A percentile compares a stretch with the other conserved stretches of the same genome.
These are phyloP conservation scores for Cathartes aura DNA, from an alignment of 2,113 vertebrate genomes.

Conservation along the genomic window DNA sequence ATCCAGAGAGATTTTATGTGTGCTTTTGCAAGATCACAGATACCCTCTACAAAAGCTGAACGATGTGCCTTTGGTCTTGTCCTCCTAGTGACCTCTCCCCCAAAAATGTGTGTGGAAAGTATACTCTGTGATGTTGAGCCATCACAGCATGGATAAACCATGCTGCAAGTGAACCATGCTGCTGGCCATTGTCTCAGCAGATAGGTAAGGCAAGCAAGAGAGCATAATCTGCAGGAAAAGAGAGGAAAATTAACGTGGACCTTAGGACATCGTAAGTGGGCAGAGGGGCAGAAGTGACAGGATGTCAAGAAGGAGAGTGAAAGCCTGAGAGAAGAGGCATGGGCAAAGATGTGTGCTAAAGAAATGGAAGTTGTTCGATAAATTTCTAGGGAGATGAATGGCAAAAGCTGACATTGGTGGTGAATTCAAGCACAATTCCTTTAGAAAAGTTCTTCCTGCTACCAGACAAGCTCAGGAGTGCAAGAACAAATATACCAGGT, in stretches of 20 bases:
- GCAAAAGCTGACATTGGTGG: neutral
- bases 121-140: neutral
- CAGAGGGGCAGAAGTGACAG: neutral
- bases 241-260: neutral
- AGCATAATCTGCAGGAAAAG: neutral
- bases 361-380: neutral
- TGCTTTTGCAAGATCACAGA: neutral
- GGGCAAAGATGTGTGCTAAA: neutral
- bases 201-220: neutral
- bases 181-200: neutral
- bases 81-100: neutral
- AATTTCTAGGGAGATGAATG: neutral
- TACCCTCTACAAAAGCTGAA: neutral
- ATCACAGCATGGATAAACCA: neutral
- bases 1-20: neutral
- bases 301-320: neutral
- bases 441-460: neutral
- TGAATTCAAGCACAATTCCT: neutral
- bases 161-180: neutral
- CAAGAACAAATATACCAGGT: neutral
- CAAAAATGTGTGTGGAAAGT: neutral
- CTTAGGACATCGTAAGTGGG: rapidly evolving
- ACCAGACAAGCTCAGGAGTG: neutral
- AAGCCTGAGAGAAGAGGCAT: neutral
- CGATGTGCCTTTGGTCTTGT: neutral